Base-by-base conservation (phyloP, 1,140 invertebrate species). In the Conus betulinus region DNA sequence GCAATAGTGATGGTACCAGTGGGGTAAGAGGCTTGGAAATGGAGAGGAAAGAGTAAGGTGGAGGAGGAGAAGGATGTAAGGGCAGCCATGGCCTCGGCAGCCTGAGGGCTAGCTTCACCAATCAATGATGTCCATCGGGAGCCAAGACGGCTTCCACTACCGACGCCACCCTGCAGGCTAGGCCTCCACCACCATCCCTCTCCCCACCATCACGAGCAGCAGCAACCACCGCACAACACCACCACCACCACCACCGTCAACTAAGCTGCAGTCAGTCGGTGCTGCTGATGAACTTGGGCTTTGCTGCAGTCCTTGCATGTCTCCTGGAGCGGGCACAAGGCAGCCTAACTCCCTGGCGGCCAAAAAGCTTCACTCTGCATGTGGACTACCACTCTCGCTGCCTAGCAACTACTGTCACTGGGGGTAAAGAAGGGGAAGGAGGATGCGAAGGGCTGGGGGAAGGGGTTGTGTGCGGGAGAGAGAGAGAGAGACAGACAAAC, bases 71-170 rank as follows among this genome's bases (percentile, higher is more conserved):
- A 17, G 55, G 53, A n/a, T 25, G 82, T 17, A 20, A 52, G 57
- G 82, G 57, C n/a, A 84, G 79, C 13, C 11, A 81, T 81, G 79
- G 10, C 52, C 55, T 13, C 51, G 23, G 27, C 57, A 84, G 82
- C 82, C 82, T 55, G 53, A 39, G 57, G 82, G 82, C 57, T 25
- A 84, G 82, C 51, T 53, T 53, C 82, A 23, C 82, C 82, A 84
- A 84, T 84, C 82, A 84, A 84, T 84, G 82, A 39, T 63, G 82
- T 53, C 82, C 82, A 84, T 84, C 82, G 55, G 55, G 23, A 52
- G 27, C 20, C 20, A 53, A 81, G 79, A 81, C 51, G 15, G 79
- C 51, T 53, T 53, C 79, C 51, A 81, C 79, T 81, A 20, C 79
- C 27, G 51, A 39, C 17, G 8, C 79, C 13, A 81, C 52, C 67